Percentiles rank a stretch among this genome's conserved stretches.
phyloP scores from a whole-genome alignment of 2,113 vertebrate species.

The Ciconia maguari region DNA sequence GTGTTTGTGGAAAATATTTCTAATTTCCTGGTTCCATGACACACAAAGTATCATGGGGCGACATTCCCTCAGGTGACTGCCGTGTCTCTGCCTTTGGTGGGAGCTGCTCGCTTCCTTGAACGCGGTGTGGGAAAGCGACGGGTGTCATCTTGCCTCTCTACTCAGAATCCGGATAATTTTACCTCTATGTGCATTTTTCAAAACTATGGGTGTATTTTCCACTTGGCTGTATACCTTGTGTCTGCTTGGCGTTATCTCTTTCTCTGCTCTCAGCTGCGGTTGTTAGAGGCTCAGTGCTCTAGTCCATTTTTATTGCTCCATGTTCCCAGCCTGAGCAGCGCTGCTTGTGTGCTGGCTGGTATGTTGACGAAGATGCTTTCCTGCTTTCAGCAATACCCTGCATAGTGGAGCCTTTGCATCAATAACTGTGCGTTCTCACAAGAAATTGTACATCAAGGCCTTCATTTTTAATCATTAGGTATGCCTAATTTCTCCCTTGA shows the following conservation, averaged over 20 bases:
- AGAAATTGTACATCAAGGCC: background rate
- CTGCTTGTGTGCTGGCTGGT: background rate
- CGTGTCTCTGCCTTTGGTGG: background rate
- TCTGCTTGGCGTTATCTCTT: rapidly evolving
- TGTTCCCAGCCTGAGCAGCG: background rate
- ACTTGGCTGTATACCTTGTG: background rate
- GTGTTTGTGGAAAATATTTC: background rate
- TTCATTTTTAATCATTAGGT: background rate
- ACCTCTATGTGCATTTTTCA: rapidly evolving
- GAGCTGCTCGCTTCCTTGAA: too few species aligned
- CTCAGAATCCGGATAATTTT: background rate
- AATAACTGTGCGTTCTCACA: background rate
- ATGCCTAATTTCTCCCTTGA: background rate
- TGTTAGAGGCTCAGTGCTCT: background rate
- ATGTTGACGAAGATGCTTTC: background rate
- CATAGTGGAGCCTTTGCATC: background rate
- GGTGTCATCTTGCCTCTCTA: too few species aligned
- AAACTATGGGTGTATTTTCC: background rate
- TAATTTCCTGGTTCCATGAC: background rate
- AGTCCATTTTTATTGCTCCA: rapidly evolving
- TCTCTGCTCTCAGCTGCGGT: too few species aligned
- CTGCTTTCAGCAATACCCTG: background rate
- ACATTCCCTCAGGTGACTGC: background rate
- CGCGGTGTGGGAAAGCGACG: rapidly evolving
- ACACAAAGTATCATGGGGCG: background rate